Percentiles rank a stretch among this genome's conserved stretches.
Conservation (phyloP, 2,797 vertebrate genomes). For the Eurystomus glaucurus region DNA sequence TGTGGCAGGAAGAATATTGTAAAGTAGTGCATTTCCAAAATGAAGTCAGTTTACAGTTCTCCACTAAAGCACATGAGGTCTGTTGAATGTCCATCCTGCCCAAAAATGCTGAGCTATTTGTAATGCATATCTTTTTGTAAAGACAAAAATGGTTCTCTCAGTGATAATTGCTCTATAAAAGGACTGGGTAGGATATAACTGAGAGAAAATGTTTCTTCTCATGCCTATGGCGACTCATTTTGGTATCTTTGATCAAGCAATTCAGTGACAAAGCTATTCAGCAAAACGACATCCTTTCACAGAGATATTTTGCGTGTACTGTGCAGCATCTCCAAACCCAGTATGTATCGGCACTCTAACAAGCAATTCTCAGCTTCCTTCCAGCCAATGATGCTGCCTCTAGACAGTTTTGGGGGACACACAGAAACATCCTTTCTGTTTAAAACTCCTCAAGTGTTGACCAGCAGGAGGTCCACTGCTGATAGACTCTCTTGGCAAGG, state of each 20-base stretch:
- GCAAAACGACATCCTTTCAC: background rate
- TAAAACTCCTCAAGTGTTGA: background rate
- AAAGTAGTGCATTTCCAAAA: background rate
- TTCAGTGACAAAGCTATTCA: conserved; percentile 38
- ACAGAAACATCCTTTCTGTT: conserved; percentile 22
- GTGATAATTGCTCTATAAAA: conserved; percentile 17
- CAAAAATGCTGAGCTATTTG: background rate
- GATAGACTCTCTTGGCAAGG: conserved; percentile 29
- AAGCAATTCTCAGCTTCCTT: conserved; percentile 32
- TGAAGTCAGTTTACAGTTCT: background rate
- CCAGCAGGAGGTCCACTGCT: background rate
- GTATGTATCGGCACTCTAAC: background rate
- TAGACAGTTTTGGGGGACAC: background rate
- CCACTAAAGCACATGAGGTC: background rate
- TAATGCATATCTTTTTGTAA: background rate
- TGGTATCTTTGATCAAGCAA: conserved; percentile 39
- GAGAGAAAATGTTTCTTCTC: conserved; percentile 14
- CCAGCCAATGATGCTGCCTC: background rate
- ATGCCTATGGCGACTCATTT: background rate
- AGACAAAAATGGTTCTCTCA: background rate
- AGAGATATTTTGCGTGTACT: background rate
- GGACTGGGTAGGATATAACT: background rate
- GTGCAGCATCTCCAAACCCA: conserved; percentile 21
- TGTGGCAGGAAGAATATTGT: background rate
- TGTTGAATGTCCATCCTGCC: background rate